Conservation (phyloP, 2,797 vertebrate genomes). For the Onychomys torridus region DNA sequence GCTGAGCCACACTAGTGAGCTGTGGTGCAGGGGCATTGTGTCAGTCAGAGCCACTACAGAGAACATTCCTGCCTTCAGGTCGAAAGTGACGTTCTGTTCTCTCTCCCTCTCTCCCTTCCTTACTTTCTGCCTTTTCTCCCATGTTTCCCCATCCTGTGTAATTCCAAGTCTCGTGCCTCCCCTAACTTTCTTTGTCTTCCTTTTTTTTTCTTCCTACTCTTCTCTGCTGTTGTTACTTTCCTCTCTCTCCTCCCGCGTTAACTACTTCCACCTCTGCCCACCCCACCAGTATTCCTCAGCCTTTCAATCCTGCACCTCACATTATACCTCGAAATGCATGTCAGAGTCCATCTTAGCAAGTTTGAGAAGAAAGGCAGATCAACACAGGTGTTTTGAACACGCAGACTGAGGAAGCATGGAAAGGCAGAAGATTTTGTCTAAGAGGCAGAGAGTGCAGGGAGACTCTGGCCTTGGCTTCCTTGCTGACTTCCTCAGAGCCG, state of each 20-base stretch:
- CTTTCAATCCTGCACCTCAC: neutral
- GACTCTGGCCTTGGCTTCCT: neutral
- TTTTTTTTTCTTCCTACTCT: neutral
- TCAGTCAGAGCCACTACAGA: neutral
- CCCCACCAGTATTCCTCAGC: neutral
- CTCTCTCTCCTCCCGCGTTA: neutral
- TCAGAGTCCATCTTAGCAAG: neutral
- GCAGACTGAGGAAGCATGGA: neutral
- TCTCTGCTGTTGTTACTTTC: neutral
- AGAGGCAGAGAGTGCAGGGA: neutral
- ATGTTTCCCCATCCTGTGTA: neutral
- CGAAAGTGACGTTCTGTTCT: neutral
- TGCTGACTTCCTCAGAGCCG: neutral
- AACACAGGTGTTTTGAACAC: neutral
- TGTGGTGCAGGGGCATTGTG: rapidly evolving
- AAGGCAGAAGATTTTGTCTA: neutral
- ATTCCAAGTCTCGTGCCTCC: neutral
- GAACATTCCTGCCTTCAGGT: neutral
- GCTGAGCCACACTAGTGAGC: neutral
- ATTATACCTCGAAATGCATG: neutral
- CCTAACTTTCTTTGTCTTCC: neutral
- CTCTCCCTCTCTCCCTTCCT: neutral
- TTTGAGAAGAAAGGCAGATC: neutral
- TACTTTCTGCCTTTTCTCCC: neutral
- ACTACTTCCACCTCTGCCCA: neutral